Base-by-base conservation (phyloP, 2,888 invertebrate genomes). In the Lithophane socia region DNA sequence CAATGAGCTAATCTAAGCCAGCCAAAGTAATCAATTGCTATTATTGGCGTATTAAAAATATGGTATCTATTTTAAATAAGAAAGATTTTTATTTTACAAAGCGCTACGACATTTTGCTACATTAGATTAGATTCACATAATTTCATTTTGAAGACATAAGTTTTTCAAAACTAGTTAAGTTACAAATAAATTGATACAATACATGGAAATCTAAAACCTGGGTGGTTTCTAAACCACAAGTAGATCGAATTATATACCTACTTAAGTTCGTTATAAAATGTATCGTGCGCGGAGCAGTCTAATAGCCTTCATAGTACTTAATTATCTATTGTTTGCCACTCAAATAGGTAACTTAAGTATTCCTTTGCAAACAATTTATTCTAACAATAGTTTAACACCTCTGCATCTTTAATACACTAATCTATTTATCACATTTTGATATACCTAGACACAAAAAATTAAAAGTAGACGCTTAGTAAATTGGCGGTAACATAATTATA, bases 371-470 rank as follows among this genome's bases (percentile, higher is more conserved):
- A 77, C n/a, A 65, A 77, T 83, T 44, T 52, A 58, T 49, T 54
- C 77, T 29, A 37, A 18, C 52, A 64, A 68, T n/a, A 54, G 1
- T 66, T 61, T 61, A 44, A 69, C 56, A 60, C n/a, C 52, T 37
- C 47, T 54, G 37, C 29, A 64, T 56, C 21, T 66, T 8, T 83
- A 58, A 56, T 63, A 70, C 44, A 83, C 56, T 69, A 80, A 77
- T 71, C 13, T 71, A 70, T 83, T 80, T 80, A 80, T 80, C 80
- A 83, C 80, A 80, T 83, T 80, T 83, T 66, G 16, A 78, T 47
- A 70, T 66, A 70, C 21, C 69, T 77, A 83, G 13, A 66, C 70
- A 78, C 21, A 76, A 65, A 54, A 54, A 67, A 70, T 61, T 52
- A 77, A 77, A 81, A 68, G 58, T 78, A 78, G 24, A 56, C 58